Evolutionary conservation across 2,888 invertebrate genomes (phyloP), one percentile per base, ranked within the genome.

Genomic region (Acanthopleura granulata): DNA sequence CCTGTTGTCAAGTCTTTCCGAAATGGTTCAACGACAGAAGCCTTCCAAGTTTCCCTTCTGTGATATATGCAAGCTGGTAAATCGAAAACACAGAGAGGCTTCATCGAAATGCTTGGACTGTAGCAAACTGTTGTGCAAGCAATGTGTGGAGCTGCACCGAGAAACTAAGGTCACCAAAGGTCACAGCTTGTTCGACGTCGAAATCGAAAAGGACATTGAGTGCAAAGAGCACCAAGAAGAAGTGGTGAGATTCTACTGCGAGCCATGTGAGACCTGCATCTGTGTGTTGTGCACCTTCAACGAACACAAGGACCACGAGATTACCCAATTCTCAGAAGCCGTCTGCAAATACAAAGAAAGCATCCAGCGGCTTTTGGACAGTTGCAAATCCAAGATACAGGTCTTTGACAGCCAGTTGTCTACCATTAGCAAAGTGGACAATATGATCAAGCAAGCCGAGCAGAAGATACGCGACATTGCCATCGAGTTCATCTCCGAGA

Each of bases 221-320:
- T 91, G 91, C 81, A 89, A 90, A 76, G 89, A 89, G 72, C 91
- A 91, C 78, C 83, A 85, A 74, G 90, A 89, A 27, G 90, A 90
- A 79, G 89, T 88, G n/a, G 89, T 89, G 15, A 78, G 91, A 22
- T 91, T 90, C 82, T 91, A 90, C 82, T 91, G 91, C 76, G 90
- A 91, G 81, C 89, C 89, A 0, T 91, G 91, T 78, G 89, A 90
- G 77, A 82, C 88, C 9, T 91, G 91, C 79, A 89, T 91, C 75
- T 91, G 91, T 81, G 89, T 91, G 29, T 84, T 91, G 71, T 91
- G 91, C 78, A 91, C 91, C 9, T 91, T 90, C 82, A 90, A 89
- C 77, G 90, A 90, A 79, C 91, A 90, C 82, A 87, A 87, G 76
- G 89, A 89, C 75, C 90, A 90, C 77, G 89, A 89, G 77, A 85